Conservation (phyloP, 2,888 invertebrate species). For the Tiliacea aurago region DNA sequence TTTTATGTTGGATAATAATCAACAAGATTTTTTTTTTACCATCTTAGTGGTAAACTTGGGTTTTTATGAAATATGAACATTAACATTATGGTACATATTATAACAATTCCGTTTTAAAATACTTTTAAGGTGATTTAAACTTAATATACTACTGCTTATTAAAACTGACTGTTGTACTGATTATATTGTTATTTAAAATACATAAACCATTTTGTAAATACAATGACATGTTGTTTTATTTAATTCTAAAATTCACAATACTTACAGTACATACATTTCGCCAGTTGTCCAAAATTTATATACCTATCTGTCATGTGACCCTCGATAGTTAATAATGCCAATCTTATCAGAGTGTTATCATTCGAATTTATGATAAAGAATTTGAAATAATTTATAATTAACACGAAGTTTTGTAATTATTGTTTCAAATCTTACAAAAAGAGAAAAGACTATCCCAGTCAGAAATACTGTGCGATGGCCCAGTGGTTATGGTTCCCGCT, state of each 20-base stretch:
- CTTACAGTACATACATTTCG: background rate
- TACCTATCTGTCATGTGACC: background rate
- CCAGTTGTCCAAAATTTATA: background rate
- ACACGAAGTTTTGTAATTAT: background rate
- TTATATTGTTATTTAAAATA: slow-evolving; percentile 50
- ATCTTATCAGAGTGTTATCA: slow-evolving; percentile 43
- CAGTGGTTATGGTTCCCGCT: background rate
- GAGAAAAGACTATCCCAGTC: background rate
- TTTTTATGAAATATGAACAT: slow-evolving; percentile 42
- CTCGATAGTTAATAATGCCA: slow-evolving; percentile 11
- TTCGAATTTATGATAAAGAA: slow-evolving; percentile 16
- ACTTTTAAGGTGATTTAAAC: slow-evolving; percentile 32
- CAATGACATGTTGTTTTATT: slow-evolving; percentile 19
- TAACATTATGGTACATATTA: slow-evolving; percentile 35
- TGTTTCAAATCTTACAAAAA: background rate
- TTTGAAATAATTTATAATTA: too few relatives aligned
- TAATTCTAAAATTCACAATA: background rate
- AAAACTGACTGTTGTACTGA: slow-evolving; percentile 53
- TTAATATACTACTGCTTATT: slow-evolving; percentile 33
- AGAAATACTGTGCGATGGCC: background rate
- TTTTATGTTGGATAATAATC: slow-evolving; percentile 59
- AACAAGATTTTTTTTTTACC: slow-evolving; percentile 32
- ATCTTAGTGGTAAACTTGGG: slow-evolving; percentile 52
- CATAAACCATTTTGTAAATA: slow-evolving; percentile 50
- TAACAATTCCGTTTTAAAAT: slow-evolving; percentile 35